Percentiles rank a stretch among this genome's conserved stretches.
Conservation (phyloP, 2,113 vertebrate species). For the Gnathonemus longibarbis region DNA sequence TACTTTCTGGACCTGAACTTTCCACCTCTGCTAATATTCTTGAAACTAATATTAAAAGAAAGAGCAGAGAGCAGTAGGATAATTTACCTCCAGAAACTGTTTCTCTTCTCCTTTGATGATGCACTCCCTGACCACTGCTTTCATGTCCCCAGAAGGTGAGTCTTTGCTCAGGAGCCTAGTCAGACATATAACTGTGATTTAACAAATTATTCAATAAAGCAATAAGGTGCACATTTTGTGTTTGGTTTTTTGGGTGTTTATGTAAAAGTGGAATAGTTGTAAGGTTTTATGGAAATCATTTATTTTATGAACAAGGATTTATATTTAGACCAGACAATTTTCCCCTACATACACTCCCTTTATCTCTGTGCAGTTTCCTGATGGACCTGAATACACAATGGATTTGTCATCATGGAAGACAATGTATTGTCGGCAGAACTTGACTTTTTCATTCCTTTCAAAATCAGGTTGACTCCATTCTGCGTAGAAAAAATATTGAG, state of each 20-base stretch:
- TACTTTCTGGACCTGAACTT: background rate
- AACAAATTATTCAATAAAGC: background rate
- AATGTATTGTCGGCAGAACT: slow-evolving; percentile 89
- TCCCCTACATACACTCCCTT: slow-evolving; percentile 77
- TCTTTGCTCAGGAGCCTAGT: slow-evolving; percentile 80
- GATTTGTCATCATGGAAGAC: slow-evolving; percentile 84
- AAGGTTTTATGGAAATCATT: background rate
- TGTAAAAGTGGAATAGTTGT: background rate
- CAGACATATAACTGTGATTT: background rate
- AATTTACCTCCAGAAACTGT: slow-evolving; percentile 83
- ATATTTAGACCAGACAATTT: background rate
- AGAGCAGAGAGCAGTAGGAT: background rate
- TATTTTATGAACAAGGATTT: background rate
- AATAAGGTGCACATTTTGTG: background rate
- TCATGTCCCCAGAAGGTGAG: slow-evolving; percentile 82
- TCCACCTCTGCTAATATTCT: background rate
- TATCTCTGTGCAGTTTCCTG: slow-evolving; percentile 87
- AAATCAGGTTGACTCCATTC: slow-evolving; percentile 90
- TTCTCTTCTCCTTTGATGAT: slow-evolving; percentile 74
- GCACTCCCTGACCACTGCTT: slow-evolving; percentile 79
- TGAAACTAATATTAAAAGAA: background rate
- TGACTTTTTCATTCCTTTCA: slow-evolving; percentile 80
- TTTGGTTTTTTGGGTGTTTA: background rate
- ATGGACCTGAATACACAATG: slow-evolving; percentile 77
- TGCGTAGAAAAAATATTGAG: slow-evolving; percentile 35